Conservation (phyloP, 2,113 vertebrate species). For the Colistium nudipinnis region DNA sequence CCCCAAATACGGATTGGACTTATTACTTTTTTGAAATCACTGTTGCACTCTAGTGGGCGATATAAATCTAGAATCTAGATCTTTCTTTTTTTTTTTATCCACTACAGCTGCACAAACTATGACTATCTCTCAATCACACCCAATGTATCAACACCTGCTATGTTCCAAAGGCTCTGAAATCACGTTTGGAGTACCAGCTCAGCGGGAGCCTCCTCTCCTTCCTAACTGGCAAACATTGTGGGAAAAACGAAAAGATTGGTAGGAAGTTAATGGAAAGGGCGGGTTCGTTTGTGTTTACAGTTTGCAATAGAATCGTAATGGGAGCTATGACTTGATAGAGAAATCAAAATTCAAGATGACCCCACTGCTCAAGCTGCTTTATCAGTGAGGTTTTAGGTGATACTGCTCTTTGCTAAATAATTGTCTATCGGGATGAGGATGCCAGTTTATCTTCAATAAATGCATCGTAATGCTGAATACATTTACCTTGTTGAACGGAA, state of each 20-base stretch:
- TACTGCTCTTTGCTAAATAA: slow-evolving; percentile 16
- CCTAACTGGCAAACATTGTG: slow-evolving; percentile 31
- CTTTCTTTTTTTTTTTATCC: slow-evolving; percentile 5
- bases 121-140: slow-evolving; percentile 50
- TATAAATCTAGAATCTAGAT: slow-evolving; percentile 3
- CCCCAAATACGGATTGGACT: slow-evolving; percentile 22
- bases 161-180: slow-evolving; percentile 48
- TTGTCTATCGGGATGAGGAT: slow-evolving; percentile 4
- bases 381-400: slow-evolving; percentile 11
- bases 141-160: slow-evolving; percentile 38
- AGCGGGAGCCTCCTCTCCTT: slow-evolving; percentile 24
- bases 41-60: slow-evolving; percentile 14
- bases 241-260: slow-evolving; percentile 17
- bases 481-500: no score
- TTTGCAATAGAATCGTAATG: slow-evolving; percentile 35
- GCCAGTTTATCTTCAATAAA: no score
- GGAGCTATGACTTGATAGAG: slow-evolving; percentile 23
- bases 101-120: slow-evolving; percentile 40
- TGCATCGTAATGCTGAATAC: no score
- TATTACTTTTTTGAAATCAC: slow-evolving; percentile 44
- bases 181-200: slow-evolving; percentile 47
- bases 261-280: slow-evolving; percentile 41
- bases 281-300: not conserved
- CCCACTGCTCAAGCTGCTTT: slow-evolving; percentile 18
- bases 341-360: slow-evolving; percentile 42